Conservation (phyloP, 2,113 vertebrate species). For the Nansenia antarctica region DNA sequence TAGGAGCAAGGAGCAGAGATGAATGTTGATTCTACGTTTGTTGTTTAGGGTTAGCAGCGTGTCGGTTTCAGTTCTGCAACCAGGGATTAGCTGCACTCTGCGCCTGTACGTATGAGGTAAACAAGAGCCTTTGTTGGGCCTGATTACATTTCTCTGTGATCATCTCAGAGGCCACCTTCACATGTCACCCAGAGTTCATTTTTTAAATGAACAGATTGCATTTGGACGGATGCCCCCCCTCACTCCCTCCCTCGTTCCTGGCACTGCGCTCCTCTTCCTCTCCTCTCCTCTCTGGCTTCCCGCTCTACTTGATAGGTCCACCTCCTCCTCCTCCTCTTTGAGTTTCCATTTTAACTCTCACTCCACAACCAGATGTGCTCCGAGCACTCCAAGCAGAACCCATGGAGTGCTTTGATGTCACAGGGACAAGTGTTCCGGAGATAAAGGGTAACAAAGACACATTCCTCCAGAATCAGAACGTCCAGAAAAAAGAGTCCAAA, state of each 20-base stretch:
- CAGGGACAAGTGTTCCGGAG: neutral
- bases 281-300: neutral
- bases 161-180: constrained; percentile 17
- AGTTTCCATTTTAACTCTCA: too few species aligned
- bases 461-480: neutral
- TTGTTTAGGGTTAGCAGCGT: constrained; percentile 3
- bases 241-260: neutral
- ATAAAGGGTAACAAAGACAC: too few species aligned
- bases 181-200: constrained; percentile 32
- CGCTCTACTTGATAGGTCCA: too few species aligned
- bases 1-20: neutral
- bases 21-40: constrained; percentile 17
- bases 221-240: constrained; percentile 16
- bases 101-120: constrained; percentile 2
- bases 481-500: neutral
- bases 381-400: constrained; percentile 8
- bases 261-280: neutral
- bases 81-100: constrained; percentile 26
- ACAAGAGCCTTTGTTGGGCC: constrained; percentile 25
- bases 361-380: constrained; percentile 2
- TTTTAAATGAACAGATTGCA: constrained; percentile 9
- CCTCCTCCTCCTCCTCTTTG: too few species aligned
- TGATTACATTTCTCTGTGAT: constrained; percentile 28
- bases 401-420: neutral
- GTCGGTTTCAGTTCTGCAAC: constrained; percentile 21